Evolutionary conservation across 2,888 invertebrate species (phyloP).

Genomic region (Drosophila greeni): DNA sequence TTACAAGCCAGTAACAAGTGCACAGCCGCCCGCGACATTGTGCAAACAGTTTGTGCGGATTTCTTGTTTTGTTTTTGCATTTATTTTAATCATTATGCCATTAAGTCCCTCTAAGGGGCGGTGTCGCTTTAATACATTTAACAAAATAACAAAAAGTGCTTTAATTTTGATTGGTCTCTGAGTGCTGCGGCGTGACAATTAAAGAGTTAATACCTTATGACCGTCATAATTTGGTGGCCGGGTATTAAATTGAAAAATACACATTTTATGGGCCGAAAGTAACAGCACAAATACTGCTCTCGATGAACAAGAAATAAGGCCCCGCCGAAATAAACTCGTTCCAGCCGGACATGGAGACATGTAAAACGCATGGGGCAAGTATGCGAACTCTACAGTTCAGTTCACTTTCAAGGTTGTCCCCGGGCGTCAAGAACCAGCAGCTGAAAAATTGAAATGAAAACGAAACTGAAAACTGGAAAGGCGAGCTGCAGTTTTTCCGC

Average conservation of each 20-base stretch:
- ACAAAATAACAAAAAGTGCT: conserved; percentile 11
- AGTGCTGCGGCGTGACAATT: conserved; percentile 16
- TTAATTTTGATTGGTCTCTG: conserved; percentile 17
- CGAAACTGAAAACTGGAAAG: conserved; percentile 19
- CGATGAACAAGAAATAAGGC: conserved; percentile 33
- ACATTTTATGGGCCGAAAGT: conserved; percentile 42
- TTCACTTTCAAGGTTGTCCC: conserved; percentile 70
- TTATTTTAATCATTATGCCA: conserved; percentile 33
- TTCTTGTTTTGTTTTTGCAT: conserved; percentile 33
- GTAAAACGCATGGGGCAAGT: conserved; percentile 56
- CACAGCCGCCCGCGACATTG: conserved; percentile 42
- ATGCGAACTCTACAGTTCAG: conserved; percentile 45
- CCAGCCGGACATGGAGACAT: conserved; percentile 60
- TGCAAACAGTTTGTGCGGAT: conserved; percentile 45
- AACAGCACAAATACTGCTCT: conserved; percentile 50
- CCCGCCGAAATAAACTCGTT: conserved; percentile 52
- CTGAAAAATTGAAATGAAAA: conserved; percentile 12
- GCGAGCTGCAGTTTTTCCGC: conserved; percentile 11
- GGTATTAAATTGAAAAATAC: conserved; percentile 12
- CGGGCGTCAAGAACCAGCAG: conserved; percentile 48
- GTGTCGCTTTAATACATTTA: conserved; percentile 15
- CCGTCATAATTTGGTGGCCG: conserved; percentile 20
- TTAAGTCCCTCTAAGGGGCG: conserved; percentile 30
- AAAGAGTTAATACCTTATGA: conserved; percentile 21
- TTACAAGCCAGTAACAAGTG: conserved; percentile 40